These are phyloP conservation scores for Onychomys arenicola DNA, from an alignment of 2,797 vertebrate genomes.

Conservation along the genomic window DNA sequence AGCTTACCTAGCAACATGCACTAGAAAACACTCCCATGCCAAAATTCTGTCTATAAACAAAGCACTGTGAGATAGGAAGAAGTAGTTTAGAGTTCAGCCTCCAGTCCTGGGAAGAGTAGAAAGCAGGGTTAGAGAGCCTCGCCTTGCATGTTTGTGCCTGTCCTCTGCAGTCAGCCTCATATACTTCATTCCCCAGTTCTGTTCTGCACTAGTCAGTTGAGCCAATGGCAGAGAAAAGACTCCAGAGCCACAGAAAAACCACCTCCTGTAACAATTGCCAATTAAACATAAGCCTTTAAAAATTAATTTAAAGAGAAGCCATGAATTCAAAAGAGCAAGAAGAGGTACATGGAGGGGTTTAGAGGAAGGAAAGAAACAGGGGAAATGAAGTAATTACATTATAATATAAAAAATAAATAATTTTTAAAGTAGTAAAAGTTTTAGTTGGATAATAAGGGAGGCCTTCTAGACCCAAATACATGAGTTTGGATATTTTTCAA, in stretches of 20 bases:
- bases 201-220: constrained; percentile 15
- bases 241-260: constrained; percentile 13
- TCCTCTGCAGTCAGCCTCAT: not conserved
- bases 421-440: not conserved
- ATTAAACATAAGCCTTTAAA: constrained; percentile 44
- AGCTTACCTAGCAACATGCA: constrained; percentile 10
- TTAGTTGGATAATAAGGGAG: not conserved
- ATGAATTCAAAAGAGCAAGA: not conserved
- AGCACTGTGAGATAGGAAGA: not conserved
- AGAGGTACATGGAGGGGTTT: not conserved
- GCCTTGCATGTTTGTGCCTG: constrained; percentile 51
- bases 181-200: not conserved
- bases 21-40: not conserved
- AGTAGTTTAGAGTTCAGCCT: not conserved
- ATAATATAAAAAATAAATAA: not conserved
- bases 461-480: not conserved
- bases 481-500: constrained; percentile 14
- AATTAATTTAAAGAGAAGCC: not conserved
- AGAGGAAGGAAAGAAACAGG: not conserved
- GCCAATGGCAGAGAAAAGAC: constrained; percentile 27
- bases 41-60: not conserved
- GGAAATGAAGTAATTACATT: not conserved
- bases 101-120: constrained; percentile 14
- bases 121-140: constrained; percentile 44
- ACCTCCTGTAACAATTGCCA: not conserved